phyloP scores from a whole-genome alignment of 2,797 vertebrate genomes.

The Antennarius maculatus region DNA sequence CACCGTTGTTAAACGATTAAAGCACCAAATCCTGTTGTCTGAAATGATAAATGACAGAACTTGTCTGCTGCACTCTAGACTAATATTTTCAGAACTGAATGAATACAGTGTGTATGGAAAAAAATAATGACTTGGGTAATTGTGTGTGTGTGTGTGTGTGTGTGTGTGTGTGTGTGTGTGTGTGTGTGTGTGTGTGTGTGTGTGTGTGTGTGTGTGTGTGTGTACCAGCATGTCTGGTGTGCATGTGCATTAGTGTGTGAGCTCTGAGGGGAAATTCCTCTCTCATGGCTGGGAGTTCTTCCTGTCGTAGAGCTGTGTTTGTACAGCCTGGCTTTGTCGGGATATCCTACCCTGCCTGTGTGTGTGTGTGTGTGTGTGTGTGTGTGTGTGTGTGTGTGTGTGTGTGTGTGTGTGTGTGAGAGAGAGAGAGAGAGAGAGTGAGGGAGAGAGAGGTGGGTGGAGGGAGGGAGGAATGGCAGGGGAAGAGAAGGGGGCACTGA shows the following conservation, averaged over 20 bases:
- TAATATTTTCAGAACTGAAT: constrained; percentile 44
- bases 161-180: constrained; percentile 36
- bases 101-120: constrained; percentile 32
- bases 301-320: constrained; percentile 86
- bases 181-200: constrained; percentile 40
- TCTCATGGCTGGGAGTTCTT: constrained; percentile 83
- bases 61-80: constrained; percentile 8
- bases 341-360: constrained; percentile 85
- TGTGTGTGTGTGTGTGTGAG: too few relatives aligned
- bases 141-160: constrained; percentile 44
- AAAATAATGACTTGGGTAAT: constrained; percentile 34
- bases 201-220: constrained; percentile 31
- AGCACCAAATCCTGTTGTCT: constrained; percentile 38
- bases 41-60: constrained; percentile 44
- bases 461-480: constrained; percentile 30
- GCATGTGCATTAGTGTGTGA: constrained; percentile 56
- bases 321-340: constrained; percentile 85
- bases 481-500: constrained; percentile 7
- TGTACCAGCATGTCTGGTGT: not conserved
- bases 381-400: too few relatives aligned
- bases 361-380: constrained; percentile 45
- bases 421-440: constrained; percentile 50
- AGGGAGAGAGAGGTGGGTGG: constrained; percentile 53
- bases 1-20: constrained; percentile 27
- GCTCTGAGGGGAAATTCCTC: constrained; percentile 81